These are phyloP conservation scores for Daphoenositta chrysoptera DNA, from an alignment of 2,113 vertebrate genomes.

Conservation along the genomic window DNA sequence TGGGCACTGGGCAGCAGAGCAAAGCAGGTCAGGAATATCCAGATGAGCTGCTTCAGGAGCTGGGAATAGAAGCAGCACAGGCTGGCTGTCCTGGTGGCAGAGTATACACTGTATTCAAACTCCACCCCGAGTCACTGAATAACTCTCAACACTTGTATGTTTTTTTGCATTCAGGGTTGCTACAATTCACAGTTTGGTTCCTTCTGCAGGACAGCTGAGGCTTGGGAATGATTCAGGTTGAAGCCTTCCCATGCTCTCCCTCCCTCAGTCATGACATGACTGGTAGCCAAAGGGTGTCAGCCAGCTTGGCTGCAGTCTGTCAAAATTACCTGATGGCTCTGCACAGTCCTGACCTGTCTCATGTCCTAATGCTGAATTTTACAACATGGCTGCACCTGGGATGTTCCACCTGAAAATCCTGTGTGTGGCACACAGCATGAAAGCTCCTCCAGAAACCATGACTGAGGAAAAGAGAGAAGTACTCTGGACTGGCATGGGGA, in stretches of 20 bases:
- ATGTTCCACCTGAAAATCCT: background rate
- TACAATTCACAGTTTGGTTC: background rate
- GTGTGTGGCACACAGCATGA: background rate
- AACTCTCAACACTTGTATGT: background rate
- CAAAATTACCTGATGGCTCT: background rate
- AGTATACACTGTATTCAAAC: background rate
- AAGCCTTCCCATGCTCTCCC: background rate
- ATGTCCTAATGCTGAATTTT: background rate
- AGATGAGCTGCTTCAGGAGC: background rate
- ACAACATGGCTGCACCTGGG: background rate
- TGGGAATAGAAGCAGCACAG: background rate
- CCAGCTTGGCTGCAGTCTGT: background rate
- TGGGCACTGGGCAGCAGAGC: background rate
- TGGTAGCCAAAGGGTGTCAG: background rate
- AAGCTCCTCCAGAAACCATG: background rate
- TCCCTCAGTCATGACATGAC: fast-evolving
- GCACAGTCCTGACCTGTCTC: background rate
- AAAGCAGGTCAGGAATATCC: background rate
- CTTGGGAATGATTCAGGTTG: background rate
- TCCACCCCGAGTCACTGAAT: background rate
- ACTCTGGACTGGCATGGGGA: background rate
- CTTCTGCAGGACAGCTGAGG: background rate
- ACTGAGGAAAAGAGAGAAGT: background rate
- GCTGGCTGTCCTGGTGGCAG: background rate
- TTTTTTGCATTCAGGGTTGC: background rate